Evolutionary conservation across 2,888 invertebrate species (phyloP), one percentile per base, ranked within the genome.

Genomic region (Ophion obscuratus): DNA sequence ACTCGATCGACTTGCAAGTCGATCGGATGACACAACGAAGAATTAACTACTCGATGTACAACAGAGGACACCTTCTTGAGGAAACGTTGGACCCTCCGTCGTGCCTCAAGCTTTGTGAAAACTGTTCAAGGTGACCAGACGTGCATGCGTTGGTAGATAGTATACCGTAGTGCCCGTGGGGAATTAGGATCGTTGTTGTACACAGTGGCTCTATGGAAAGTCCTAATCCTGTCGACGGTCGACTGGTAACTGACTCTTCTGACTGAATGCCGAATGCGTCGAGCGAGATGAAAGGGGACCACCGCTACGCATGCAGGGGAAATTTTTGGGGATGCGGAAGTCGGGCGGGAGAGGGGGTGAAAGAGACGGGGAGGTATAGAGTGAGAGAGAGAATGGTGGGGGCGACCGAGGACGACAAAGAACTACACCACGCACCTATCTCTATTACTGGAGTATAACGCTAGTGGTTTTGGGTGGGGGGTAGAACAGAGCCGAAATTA

Each of bases 251-350:
- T 94, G 94, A 93, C 92, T 94, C 90, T 88, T 88, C 91, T 92
- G 92, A 93, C 91, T 93, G 92, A 93, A 92, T 93, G 91, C 91
- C 90, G 93, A 92, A 93, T 93, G 93, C 92, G 92, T 93, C 91
- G 90, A 89, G 91, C 89, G 90, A 92, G 92, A 92, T 91, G 92
- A 92, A 93, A 93, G 93, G 92, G 92, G 93, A 92, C 88, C 89
- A 88, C 89, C 89, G 90, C 89, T 90, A 93, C 93, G 93, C 93
- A 93, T 92, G 93, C 93, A 93, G 94, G 94, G 94, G 93, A 93
- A 93, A 92, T 92, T 92, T 93, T 92, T 89, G 92, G 90, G 88
- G 87, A 88, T 87, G 88, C 89, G 87, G 91, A 89, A 90, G 88
- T 88, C 88, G 88, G 81, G 89, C 80, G 88, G 83, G 86, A 83